Evolutionary conservation across 2,113 vertebrate species (phyloP), one percentile per base, ranked within the genome.

Genomic region (Ceratotherium simum): DNA sequence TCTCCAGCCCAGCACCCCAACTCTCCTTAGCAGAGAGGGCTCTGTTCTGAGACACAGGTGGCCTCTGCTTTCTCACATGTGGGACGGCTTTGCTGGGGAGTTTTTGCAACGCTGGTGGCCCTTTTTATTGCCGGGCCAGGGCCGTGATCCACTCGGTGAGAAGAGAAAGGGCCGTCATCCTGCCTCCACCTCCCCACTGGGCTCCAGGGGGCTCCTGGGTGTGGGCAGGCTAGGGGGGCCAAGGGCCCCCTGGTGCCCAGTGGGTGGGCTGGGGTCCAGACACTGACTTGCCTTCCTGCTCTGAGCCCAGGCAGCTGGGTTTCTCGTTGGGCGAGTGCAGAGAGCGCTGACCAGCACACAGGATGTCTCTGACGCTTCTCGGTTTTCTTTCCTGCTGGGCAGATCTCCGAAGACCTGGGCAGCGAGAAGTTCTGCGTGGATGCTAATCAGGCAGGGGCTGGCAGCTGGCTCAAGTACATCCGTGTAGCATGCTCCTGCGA

Each of bases 401-500:
- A 99, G 99, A 98, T 99, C 69, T 99, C 99, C 2, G 99, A 99
- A 10, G 99, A 99, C 67, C 99, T 99, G 99, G 99, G 99, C 46
- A 99, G 97, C 6, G 98, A 99, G 92, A 99, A 99, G 97, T 99
- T 99, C 98, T 99, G 99, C 0, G 79, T 99, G 33, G 99, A 99
- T 14, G 98, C 98, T 0, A 96, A 97, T 94, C 99, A 98, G 86
- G 98, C 99, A 0, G 98, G 98, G 58, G 96, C 98, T 10, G 99
- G 99, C 92, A 99, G 99, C 99, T 99, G 99, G 99, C 99, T 99
- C 92, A 99, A 99, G 96, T 99, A 99, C 84, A 99, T 99, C 98
- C 99, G 99, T 23, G 99, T 98, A 20, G 99, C 99, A 0, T 99
- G 98, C 0, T 99, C 99, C 95, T 99, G 99, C 0, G 99, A 99